A percentile compares a stretch with the other conserved stretches of the same genome.
Conservation (phyloP, 2,888 invertebrate genomes). For the Melanostoma mellinum region DNA sequence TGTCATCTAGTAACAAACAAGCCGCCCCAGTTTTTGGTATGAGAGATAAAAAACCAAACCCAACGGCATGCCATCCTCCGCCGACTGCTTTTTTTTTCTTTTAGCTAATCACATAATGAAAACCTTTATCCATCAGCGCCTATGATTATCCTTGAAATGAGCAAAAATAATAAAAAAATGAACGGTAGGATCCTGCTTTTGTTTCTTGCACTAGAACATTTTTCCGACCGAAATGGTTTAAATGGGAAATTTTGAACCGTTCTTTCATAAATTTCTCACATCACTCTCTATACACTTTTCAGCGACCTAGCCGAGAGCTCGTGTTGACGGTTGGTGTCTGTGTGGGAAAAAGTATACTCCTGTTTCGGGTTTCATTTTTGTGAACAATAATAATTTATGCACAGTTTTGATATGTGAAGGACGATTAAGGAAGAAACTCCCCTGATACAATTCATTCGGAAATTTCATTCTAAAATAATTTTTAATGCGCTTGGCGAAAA, state of each 20-base stretch:
- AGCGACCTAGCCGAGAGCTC: slow-evolving; percentile 52
- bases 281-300: slow-evolving; percentile 29
- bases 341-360: slow-evolving; percentile 9
- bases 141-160: slow-evolving; percentile 58
- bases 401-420: slow-evolving; percentile 52
- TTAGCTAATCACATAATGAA: slow-evolving; percentile 69
- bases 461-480: too few relatives aligned
- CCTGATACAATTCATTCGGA: too few relatives aligned
- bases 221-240: slow-evolving; percentile 67
- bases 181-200: slow-evolving; percentile 32
- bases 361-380: slow-evolving; percentile 54
- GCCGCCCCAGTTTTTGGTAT: slow-evolving; percentile 23
- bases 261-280: slow-evolving; percentile 11
- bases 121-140: slow-evolving; percentile 69
- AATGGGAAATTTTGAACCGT: slow-evolving; percentile 58
- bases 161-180: slow-evolving; percentile 30
- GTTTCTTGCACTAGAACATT: slow-evolving; percentile 58
- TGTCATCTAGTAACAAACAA: slow-evolving; percentile 54
- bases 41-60: slow-evolving; percentile 13
- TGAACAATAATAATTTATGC: slow-evolving; percentile 67
- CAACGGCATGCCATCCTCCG: slow-evolving; percentile 36
- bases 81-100: slow-evolving; percentile 45
- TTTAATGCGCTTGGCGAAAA: too few relatives aligned
- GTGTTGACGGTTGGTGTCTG: slow-evolving; percentile 52
- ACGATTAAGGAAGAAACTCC: slow-evolving; percentile 27